Percentiles rank a stretch among this genome's conserved stretches.
Evolutionary conservation across 2,113 vertebrate species (phyloP).

Genomic region (Ancistrus triradiatus): DNA sequence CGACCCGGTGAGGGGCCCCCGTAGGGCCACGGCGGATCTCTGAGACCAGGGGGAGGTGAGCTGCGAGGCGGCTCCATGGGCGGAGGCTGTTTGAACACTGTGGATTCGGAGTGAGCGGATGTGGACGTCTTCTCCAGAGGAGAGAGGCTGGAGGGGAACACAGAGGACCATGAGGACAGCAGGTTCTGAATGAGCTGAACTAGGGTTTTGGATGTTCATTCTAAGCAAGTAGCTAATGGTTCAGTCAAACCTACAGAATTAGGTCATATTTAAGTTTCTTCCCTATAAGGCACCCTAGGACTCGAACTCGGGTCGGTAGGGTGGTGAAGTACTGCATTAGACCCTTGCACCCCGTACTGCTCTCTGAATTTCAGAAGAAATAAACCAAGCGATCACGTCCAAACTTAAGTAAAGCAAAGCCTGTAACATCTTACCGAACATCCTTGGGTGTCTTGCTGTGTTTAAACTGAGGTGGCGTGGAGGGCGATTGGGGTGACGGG

Average conservation of each 20-base stretch:
- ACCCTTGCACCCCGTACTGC: too few relatives aligned
- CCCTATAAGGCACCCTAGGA: too few relatives aligned
- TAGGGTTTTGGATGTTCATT: too few relatives aligned
- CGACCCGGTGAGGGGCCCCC: conserved; percentile 56
- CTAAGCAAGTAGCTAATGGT: too few relatives aligned
- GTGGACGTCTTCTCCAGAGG: conserved; percentile 81
- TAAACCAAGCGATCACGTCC: too few relatives aligned
- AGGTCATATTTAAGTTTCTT: too few relatives aligned
- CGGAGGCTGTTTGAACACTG: conserved; percentile 74
- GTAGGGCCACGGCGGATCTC: conserved; percentile 70
- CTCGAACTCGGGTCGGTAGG: too few relatives aligned
- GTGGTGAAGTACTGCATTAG: too few relatives aligned
- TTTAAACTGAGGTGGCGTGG: conserved; percentile 70
- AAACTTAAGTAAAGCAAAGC: too few relatives aligned
- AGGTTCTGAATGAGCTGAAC: too few relatives aligned
- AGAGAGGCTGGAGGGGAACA: conserved; percentile 69
- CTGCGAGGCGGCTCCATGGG: conserved; percentile 63
- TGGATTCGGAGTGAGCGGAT: conserved; percentile 74
- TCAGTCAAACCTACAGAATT: too few relatives aligned
- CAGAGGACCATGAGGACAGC: too few relatives aligned
- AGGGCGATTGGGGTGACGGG: conserved; percentile 67
- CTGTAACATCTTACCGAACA: conserved; percentile 74
- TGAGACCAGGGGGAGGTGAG: conserved; percentile 67
- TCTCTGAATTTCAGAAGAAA: neutral
- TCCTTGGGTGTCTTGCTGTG: conserved; percentile 77